Percentiles rank a stretch among this genome's conserved stretches.
Evolutionary conservation across 2,888 invertebrate genomes (phyloP).

Genomic region (Eupithecia vulgata): DNA sequence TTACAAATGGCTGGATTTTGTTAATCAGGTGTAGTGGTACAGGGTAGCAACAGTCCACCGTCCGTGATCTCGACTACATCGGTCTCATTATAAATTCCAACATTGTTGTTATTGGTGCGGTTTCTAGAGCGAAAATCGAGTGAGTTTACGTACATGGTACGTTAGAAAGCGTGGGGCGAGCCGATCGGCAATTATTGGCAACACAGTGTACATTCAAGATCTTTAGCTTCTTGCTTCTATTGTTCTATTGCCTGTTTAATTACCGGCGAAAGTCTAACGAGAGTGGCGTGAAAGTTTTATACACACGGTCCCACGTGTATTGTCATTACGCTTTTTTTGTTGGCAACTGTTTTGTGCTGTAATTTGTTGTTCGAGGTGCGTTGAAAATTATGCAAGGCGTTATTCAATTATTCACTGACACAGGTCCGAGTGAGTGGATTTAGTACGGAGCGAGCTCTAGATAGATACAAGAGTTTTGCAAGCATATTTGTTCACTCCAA

Average conservation of each 20-base stretch:
- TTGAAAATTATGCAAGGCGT: slow-evolving; percentile 56
- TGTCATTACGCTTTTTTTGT: slow-evolving; percentile 61
- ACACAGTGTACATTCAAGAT: slow-evolving; percentile 73
- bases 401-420: slow-evolving; percentile 44
- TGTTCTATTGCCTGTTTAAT: slow-evolving; percentile 79
- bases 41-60: slow-evolving; percentile 37
- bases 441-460: slow-evolving; percentile 42
- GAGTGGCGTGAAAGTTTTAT: slow-evolving; percentile 75
- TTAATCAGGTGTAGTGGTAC: slow-evolving; percentile 4
- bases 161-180: slow-evolving; percentile 80
- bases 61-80: slow-evolving; percentile 47
- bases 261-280: slow-evolving; percentile 81
- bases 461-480: slow-evolving; percentile 44
- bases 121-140: slow-evolving; percentile 59
- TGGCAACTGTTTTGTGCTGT: slow-evolving; percentile 58
- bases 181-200: slow-evolving; percentile 78
- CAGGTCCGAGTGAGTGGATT: slow-evolving; percentile 40
- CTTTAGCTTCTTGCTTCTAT: slow-evolving; percentile 68
- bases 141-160: slow-evolving; percentile 62
- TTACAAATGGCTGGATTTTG: background rate
- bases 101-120: slow-evolving; percentile 46
- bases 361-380: slow-evolving; percentile 59
- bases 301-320: slow-evolving; percentile 66
- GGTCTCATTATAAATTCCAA: slow-evolving; percentile 38
- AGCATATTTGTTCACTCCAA: slow-evolving; percentile 37